Evolutionary conservation across 2,888 invertebrate genomes (phyloP).

Genomic region (Tenthredo notha): DNA sequence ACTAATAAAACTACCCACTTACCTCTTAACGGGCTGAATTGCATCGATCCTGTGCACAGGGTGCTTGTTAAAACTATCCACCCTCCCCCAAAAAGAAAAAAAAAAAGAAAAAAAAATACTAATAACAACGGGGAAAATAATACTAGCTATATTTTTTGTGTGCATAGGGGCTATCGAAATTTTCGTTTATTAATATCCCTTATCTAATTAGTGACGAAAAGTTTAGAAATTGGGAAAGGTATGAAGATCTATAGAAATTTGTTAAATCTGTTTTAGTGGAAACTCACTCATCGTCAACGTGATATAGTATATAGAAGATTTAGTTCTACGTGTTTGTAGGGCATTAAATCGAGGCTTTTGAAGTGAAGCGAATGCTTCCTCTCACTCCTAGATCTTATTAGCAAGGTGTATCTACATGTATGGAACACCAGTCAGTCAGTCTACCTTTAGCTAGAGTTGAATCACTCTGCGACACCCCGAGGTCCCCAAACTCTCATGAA

Average conservation of each 20-base stretch:
- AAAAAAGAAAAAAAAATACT: background rate
- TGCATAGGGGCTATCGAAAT: background rate
- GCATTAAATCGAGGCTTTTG: conserved; percentile 16
- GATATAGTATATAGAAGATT: background rate
- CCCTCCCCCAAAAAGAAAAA: background rate
- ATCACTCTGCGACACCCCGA: conserved; percentile 1
- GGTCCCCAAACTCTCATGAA: conserved; percentile 12
- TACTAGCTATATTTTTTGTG: background rate
- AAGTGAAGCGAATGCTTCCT: conserved; percentile 1
- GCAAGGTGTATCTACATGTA: conserved; percentile 9
- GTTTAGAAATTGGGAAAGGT: background rate
- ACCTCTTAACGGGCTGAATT: conserved; percentile 28
- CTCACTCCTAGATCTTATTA: conserved; percentile 37
- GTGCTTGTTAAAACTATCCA: conserved; percentile 11
- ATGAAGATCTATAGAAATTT: background rate
- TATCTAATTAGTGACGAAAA: background rate
- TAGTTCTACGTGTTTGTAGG: background rate
- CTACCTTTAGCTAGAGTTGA: conserved; percentile 27
- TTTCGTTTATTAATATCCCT: background rate
- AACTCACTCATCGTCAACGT: background rate
- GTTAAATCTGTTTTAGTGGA: background rate
- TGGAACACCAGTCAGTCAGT: background rate
- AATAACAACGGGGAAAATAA: background rate
- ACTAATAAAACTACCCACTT: conserved; percentile 50
- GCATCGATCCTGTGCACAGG: conserved; percentile 29